phyloP scores from a whole-genome alignment of 2,888 invertebrate genomes.

The Pachydiplax longipennis region DNA sequence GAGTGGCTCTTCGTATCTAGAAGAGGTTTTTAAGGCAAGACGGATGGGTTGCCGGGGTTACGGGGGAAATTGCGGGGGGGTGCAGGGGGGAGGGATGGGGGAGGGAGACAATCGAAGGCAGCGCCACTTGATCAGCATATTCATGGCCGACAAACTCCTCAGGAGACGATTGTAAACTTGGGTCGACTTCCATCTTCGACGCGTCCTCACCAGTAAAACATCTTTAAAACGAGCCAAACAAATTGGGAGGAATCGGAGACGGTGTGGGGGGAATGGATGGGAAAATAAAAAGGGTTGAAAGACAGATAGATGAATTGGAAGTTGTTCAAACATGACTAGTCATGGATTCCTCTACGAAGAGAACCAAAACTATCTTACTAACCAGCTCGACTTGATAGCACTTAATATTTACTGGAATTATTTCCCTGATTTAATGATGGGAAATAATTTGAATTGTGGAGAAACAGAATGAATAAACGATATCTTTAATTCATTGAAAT shows the following conservation, averaged over 20 bases:
- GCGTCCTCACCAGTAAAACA: not conserved
- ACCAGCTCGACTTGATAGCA: no score
- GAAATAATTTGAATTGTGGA: no score
- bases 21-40: not conserved
- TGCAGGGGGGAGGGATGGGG: not conserved
- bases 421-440: no score
- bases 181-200: not conserved
- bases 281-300: not conserved
- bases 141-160: constrained; percentile 26
- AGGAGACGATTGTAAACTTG: not conserved
- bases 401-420: no score
- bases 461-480: no score
- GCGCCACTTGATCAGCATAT: constrained; percentile 17
- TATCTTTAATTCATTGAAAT: no score
- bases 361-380: no score
- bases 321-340: not conserved
- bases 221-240: not conserved
- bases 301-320: not conserved
- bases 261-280: no score
- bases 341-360: not conserved
- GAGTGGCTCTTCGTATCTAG: not conserved
- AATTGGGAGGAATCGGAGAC: not conserved
- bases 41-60: not conserved
- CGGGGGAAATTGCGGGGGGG: not conserved
- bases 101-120: not conserved